Percentiles rank a stretch among this genome's conserved stretches.
Evolutionary conservation across 1,140 invertebrate species (phyloP).

Genomic region (Asbolus verrucosus): DNA sequence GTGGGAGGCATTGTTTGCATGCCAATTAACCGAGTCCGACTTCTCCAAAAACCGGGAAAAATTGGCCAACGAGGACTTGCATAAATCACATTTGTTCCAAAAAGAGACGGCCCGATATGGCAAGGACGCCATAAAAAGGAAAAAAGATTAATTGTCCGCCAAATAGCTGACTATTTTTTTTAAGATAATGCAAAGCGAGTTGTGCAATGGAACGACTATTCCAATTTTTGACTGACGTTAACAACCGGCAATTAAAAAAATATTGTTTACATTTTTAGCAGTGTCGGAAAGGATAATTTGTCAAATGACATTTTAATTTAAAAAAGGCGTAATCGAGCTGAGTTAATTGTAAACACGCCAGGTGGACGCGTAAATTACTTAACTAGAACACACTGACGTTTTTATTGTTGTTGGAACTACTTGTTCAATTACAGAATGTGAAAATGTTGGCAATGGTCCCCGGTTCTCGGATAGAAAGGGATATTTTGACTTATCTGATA

Average conservation of each 20-base stretch:
- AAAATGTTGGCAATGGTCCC: background rate
- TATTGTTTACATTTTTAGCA: constrained; percentile 4
- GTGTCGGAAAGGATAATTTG: constrained; percentile 7
- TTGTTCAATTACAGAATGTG: background rate
- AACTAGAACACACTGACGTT: constrained; percentile 15
- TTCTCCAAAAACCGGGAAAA: constrained; percentile 24
- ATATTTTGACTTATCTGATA: too few relatives aligned
- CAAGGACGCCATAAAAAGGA: background rate
- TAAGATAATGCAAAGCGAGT: too few relatives aligned
- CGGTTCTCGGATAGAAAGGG: background rate
- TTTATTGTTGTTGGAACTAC: constrained; percentile 11
- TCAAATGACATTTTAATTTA: constrained; percentile 26
- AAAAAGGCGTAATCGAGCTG: constrained; percentile 5
- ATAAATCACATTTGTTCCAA: too few relatives aligned
- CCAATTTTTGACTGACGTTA: constrained; percentile 17
- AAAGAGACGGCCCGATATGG: too few relatives aligned
- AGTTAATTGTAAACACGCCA: constrained; percentile 28
- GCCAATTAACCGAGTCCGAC: background rate
- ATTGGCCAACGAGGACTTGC: too few relatives aligned
- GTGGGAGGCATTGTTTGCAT: constrained; percentile 15
- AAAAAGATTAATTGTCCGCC: too few relatives aligned
- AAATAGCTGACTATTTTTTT: too few relatives aligned
- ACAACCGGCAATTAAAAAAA: constrained; percentile 8
- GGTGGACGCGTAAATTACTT: constrained; percentile 28
- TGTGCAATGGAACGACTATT: constrained; percentile 2